phyloP scores from a whole-genome alignment of 2,113 vertebrate species.

The Oenanthe melanoleuca region DNA sequence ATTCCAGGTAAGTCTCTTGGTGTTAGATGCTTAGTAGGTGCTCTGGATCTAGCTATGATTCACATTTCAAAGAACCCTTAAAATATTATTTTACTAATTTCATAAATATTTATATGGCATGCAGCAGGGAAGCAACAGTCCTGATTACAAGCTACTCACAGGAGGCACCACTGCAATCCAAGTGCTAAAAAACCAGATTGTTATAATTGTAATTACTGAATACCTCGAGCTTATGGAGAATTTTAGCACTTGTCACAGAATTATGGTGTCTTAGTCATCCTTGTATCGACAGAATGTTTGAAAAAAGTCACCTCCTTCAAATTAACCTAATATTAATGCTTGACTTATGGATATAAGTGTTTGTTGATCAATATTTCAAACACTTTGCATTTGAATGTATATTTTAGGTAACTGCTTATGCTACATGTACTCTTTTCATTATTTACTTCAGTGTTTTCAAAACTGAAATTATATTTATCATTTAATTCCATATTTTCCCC shows the following conservation, averaged over 20 bases:
- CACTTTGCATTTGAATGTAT: not conserved
- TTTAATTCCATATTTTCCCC: not conserved
- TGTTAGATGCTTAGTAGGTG: not conserved
- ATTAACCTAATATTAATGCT: not conserved
- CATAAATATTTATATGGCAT: conserved; percentile 48
- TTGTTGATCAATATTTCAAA: not conserved
- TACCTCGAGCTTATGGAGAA: not conserved
- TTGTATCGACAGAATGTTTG: not conserved
- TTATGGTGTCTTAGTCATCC: not conserved
- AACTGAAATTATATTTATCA: not conserved
- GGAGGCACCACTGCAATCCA: not conserved
- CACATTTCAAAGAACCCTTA: not conserved
- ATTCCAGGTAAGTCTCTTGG: not conserved
- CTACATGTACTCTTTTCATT: not conserved
- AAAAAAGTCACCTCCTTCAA: not conserved
- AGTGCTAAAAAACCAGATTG: not conserved
- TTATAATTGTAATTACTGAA: not conserved
- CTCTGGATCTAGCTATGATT: not conserved
- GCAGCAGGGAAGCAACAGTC: not conserved
- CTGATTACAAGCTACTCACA: conserved; percentile 31
- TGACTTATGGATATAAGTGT: not conserved
- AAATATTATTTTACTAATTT: conserved; percentile 21
- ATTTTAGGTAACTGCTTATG: not conserved
- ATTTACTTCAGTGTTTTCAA: not conserved
- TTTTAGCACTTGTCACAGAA: not conserved